phyloP scores from a whole-genome alignment of 2,888 invertebrate species.

The Halictus ligatus region DNA sequence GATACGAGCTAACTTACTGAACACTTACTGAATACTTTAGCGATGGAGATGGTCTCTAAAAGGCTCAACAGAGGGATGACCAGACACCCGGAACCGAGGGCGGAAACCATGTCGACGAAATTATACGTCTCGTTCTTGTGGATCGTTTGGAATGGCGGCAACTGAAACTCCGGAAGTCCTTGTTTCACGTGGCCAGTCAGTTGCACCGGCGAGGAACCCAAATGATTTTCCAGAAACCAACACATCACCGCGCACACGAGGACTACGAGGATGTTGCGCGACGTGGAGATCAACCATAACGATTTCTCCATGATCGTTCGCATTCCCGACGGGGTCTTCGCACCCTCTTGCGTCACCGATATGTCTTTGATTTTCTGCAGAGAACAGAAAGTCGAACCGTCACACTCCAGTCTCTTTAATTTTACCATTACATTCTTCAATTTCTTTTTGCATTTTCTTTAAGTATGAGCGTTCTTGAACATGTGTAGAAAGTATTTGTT shows the following conservation, averaged over 20 bases:
- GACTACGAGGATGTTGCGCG: slow-evolving; percentile 91
- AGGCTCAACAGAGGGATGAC: slow-evolving; percentile 89
- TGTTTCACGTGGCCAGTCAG: slow-evolving; percentile 90
- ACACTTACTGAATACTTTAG: slow-evolving; percentile 89
- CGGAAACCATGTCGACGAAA: slow-evolving; percentile 86
- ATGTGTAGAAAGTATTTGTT: no score
- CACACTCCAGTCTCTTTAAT: background rate
- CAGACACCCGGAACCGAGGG: slow-evolving; percentile 88
- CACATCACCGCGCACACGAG: slow-evolving; percentile 89
- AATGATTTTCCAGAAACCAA: slow-evolving; percentile 87
- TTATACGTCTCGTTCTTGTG: slow-evolving; percentile 86
- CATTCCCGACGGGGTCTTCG: slow-evolving; percentile 82
- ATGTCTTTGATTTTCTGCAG: slow-evolving; percentile 91
- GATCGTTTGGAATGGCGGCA: slow-evolving; percentile 89
- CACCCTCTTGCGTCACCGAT: slow-evolving; percentile 84
- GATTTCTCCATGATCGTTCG: slow-evolving; percentile 86
- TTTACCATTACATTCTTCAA: background rate
- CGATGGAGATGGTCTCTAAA: slow-evolving; percentile 90
- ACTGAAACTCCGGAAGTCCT: slow-evolving; percentile 88
- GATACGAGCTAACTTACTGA: slow-evolving; percentile 84
- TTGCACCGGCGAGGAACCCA: slow-evolving; percentile 87
- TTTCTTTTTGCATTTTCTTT: no score
- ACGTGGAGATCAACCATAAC: slow-evolving; percentile 90
- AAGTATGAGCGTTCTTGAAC: no score
- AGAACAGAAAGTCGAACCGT: slow-evolving; percentile 1